Base-by-base conservation (phyloP, 2,797 vertebrate species). In the Podarcis lilfordi region DNA sequence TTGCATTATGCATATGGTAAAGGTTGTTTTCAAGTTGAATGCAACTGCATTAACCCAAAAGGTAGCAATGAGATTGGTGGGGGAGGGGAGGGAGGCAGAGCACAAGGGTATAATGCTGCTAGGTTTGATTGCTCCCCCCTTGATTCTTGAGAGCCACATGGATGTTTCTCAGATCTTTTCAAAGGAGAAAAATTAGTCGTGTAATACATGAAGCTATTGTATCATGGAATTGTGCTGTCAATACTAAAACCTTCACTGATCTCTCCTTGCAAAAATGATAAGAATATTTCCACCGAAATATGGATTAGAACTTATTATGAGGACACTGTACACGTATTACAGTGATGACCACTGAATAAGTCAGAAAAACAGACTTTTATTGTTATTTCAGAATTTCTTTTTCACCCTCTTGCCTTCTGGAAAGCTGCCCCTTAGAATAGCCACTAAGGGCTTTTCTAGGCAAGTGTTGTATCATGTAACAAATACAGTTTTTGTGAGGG, bases 31-130 rank as follows among this genome's bases (percentile, higher is more conserved):
- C 87, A 92, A 92, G 92, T 93, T 96, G 94, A 95, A 92, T 89
- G 87, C 74, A 0, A 82, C 90, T 89, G 93, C 92, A 95, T 96
- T 95, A 96, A 96, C 94, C 92, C 94, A 92, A 91, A 95, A 86
- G 88, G 94, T 82, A 92, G 94, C 93, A 91, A 91, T 92, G 94
- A 69, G 82, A 91, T 0, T 86, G 59, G 78, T 5, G 37, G 40
- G 88, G 88, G 85, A 82, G 93, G 92, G 9, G 13, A 23, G 40
- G 32, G 27, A 75, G 84, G 83, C 40, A 68, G 71, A 85, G 29
- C 8, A 23, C 45, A 77, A 69, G 27, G 27, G 19, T 76, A 75
- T 64, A 19, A 23, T 19, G 92, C 89, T 91, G 91, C 93, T 87
- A 92, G 50, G 50, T 55, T 55, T 55, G 50, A 55, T 15, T 15